Base-by-base conservation (phyloP, 2,888 invertebrate species). In the Calameuta pallipes region DNA sequence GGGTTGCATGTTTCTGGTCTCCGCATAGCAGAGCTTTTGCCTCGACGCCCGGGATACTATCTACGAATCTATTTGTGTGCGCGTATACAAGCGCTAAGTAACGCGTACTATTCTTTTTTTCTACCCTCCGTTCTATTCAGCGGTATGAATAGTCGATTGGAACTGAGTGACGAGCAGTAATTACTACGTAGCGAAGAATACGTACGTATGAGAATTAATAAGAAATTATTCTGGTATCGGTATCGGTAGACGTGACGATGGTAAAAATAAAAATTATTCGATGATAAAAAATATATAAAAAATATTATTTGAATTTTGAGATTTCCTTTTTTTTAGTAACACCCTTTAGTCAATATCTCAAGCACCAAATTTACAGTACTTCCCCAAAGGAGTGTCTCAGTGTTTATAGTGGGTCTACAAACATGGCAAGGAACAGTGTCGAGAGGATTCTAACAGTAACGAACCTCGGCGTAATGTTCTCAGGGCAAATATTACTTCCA, bases 1-100 rank as follows among this genome's bases (percentile, higher is more conserved):
- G 81, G 83, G 80, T 83, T 80, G 41, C 56, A 81, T 71, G 71
- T 31, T 34, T 12, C 23, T 12, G 31, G 71, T 31, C 9, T 23
- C 15, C 23, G 23, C 56, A 9, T 56, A 56, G 23, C 23, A 56
- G 56, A 56, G 56, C 56, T 56, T 56, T 56, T 56, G 56, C 56
- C 9, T 56, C 9, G 23, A 23, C 23, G 56, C 23, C 56, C 15
- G 56, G 9, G 56, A 56, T 6, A 56, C 23, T 56, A 23, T 56
- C 56, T 56, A 56, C 23, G 56, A 56, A 23, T 56, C 56, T 56
- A 23, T 56, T 56, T 23, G 56, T 56, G 56, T 56, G 56, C 56
- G 56, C 56, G 23, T 56, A 56, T 9, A 2, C 23, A 9, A 56
- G 56, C 23, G 56, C 56, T 23, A 56, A 56, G 56, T 56, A 56